These are phyloP conservation scores for Brenthis hecate DNA, from an alignment of 2,888 invertebrate species.

Conservation along the genomic window DNA sequence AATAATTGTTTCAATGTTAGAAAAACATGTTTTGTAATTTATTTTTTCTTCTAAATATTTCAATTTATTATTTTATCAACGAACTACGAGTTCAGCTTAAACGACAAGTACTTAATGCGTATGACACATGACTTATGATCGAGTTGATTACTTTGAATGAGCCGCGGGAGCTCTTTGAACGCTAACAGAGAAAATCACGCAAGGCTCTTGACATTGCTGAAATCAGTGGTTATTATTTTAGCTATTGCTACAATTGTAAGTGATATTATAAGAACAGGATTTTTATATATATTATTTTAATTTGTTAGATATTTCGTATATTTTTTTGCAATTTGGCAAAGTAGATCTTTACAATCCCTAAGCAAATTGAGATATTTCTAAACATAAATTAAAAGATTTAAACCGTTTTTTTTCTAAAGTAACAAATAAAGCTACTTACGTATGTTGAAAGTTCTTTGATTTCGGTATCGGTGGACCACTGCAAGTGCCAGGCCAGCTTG, in stretches of 20 bases:
- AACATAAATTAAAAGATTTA: too few species aligned
- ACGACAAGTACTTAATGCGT: constrained; percentile 48
- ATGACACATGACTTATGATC: constrained; percentile 57
- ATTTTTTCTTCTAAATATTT: not conserved
- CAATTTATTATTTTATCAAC: not conserved
- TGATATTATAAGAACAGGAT: not conserved
- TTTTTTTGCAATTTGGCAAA: too few species aligned
- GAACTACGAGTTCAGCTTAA: constrained; percentile 40
- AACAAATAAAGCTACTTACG: constrained; percentile 52
- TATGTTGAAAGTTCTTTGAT: constrained; percentile 55
- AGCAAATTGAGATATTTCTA: too few species aligned
- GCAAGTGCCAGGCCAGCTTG: constrained; percentile 82
- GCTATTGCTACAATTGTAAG: not conserved
- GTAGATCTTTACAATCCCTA: too few species aligned
- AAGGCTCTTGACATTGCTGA: constrained; percentile 54
- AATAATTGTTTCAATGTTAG: not conserved
- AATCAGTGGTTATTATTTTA: constrained; percentile 29
- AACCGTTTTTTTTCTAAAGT: too few species aligned
- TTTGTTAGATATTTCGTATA: too few species aligned
- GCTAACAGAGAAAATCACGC: constrained; percentile 58
- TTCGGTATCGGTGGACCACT: constrained; percentile 74
- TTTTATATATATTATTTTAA: too few species aligned
- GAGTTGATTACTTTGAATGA: constrained; percentile 63
- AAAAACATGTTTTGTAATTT: too few species aligned
- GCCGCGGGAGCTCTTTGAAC: constrained; percentile 50